A percentile compares a stretch with the other conserved stretches of the same genome.
phyloP scores from a whole-genome alignment of 2,797 vertebrate genomes.

The Peromyscus nudipes region DNA sequence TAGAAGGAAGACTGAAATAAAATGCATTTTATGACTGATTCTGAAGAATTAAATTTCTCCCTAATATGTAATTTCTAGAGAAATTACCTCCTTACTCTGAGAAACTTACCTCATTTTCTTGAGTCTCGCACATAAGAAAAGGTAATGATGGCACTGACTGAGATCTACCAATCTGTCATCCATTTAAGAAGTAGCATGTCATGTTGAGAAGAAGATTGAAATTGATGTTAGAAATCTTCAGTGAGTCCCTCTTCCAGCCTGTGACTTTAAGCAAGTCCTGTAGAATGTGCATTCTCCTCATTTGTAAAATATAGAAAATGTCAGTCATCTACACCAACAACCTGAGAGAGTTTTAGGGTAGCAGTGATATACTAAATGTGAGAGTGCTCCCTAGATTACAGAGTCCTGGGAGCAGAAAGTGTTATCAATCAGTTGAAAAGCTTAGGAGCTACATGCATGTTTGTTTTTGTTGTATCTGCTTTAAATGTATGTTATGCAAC shows the following conservation, averaged over 20 bases:
- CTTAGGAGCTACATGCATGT: not conserved
- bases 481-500: conserved; percentile 14
- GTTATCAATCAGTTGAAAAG: not conserved
- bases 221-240: not conserved
- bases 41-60: conserved; percentile 41
- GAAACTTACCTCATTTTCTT: conserved; percentile 27
- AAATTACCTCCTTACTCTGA: not conserved
- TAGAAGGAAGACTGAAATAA: conserved; percentile 51
- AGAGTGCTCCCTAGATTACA: conserved; percentile 26
- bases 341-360: not conserved
- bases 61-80: conserved; percentile 23
- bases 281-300: not conserved
- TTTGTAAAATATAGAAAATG: not conserved
- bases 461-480: not conserved
- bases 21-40: conserved; percentile 44
- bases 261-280: not conserved
- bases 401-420: not conserved
- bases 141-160: not conserved
- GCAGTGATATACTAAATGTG: not conserved
- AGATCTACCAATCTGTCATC: not conserved
- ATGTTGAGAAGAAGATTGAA: not conserved
- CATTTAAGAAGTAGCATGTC: not conserved
- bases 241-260: not conserved
- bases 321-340: not conserved
- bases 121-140: not conserved